These are phyloP conservation scores for Alsophila aescularia DNA, from an alignment of 2,888 invertebrate species.

Conservation along the genomic window DNA sequence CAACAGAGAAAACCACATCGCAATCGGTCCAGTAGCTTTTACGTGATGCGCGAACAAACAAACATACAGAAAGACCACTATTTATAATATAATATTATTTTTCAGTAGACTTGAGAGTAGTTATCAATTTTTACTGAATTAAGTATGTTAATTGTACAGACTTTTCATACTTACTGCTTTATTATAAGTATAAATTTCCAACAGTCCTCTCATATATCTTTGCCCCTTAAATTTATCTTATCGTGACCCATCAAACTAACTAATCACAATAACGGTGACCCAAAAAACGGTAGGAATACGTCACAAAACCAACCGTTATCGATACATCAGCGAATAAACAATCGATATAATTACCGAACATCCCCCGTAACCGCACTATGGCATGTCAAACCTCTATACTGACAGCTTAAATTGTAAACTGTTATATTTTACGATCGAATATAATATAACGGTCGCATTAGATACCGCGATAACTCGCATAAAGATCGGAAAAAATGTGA, in stretches of 20 bases:
- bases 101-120: too few relatives aligned
- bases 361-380: conserved; percentile 39
- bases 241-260: conserved; percentile 21
- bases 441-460: conserved; percentile 38
- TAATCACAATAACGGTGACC: conserved; percentile 27
- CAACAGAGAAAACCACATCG: too few relatives aligned
- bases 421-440: conserved; percentile 47
- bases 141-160: too few relatives aligned
- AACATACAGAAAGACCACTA: too few relatives aligned
- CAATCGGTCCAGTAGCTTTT: too few relatives aligned
- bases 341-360: conserved; percentile 47
- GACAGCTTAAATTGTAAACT: conserved; percentile 52
- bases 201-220: neutral
- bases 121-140: too few relatives aligned
- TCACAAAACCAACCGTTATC: conserved; percentile 39
- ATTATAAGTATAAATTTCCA: too few relatives aligned
- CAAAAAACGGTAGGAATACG: conserved; percentile 34
- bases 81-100: too few relatives aligned
- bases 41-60: too few relatives aligned
- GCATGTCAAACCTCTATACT: conserved; percentile 54
- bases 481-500: conserved; percentile 52
- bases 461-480: conserved; percentile 43
- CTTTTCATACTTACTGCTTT: too few relatives aligned
- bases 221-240: conserved; percentile 9
- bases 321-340: conserved; percentile 43